phyloP scores from a whole-genome alignment of 2,797 vertebrate species.

The Cryptoprocta ferox region DNA sequence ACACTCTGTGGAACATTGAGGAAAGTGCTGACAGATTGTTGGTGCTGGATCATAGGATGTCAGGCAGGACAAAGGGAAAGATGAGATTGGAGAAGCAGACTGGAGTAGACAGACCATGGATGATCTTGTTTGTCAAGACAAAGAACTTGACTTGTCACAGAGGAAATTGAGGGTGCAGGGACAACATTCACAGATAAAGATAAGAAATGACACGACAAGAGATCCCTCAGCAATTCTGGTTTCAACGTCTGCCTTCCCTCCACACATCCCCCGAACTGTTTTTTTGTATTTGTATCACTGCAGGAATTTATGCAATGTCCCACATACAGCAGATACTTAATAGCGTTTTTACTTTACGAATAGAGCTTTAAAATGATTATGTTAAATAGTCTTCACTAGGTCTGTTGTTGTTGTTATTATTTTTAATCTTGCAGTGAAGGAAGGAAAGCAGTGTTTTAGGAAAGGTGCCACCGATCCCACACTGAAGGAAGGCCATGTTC shows the following conservation, averaged over 20 bases:
- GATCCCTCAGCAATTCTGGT: neutral
- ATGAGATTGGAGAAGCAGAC: neutral
- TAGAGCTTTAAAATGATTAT: neutral
- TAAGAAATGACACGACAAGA: neutral
- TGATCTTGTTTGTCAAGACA: rapidly evolving
- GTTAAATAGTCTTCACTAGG: neutral
- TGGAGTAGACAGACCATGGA: neutral
- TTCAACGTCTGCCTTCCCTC: neutral
- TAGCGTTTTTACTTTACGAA: neutral
- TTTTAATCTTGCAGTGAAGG: neutral
- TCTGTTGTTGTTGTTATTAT: neutral
- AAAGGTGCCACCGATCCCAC: neutral
- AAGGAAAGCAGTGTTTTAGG: neutral
- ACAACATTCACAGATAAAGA: neutral
- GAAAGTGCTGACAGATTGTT: neutral
- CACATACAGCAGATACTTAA: neutral
- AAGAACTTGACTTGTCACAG: neutral
- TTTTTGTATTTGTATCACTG: neutral
- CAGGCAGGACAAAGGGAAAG: neutral
- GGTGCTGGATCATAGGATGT: rapidly evolving
- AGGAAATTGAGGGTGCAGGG: neutral
- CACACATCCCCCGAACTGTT: rapidly evolving
- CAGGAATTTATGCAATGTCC: neutral
- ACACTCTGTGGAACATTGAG: neutral
- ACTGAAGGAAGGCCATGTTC: neutral